These are phyloP conservation scores for Neosilurus mollespiculum DNA, from an alignment of 2,797 vertebrate species.

Conservation along the genomic window DNA sequence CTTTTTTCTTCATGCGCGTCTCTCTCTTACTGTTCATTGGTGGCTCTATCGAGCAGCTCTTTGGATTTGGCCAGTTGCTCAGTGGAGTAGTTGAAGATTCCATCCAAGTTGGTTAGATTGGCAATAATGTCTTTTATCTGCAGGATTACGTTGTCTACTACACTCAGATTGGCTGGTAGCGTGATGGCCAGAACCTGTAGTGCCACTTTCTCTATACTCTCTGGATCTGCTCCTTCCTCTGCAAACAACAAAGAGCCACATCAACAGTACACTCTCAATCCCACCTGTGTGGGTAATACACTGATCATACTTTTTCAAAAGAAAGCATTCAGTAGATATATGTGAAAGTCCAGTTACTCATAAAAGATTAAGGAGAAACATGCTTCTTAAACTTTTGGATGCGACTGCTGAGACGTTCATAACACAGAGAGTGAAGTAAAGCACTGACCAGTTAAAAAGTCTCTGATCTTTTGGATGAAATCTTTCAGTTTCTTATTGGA, in stretches of 20 bases:
- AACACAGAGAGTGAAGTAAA: neutral
- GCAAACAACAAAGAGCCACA: slow-evolving; percentile 17
- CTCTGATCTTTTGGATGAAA: slow-evolving; percentile 81
- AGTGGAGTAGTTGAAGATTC: slow-evolving; percentile 73
- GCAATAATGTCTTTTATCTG: slow-evolving; percentile 75
- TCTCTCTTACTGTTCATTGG: slow-evolving; percentile 73
- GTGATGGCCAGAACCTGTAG: slow-evolving; percentile 78
- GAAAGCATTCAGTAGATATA: neutral
- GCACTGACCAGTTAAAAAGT: slow-evolving; percentile 81
- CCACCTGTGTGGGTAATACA: neutral
- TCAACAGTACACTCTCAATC: neutral
- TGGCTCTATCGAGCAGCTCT: slow-evolving; percentile 72
- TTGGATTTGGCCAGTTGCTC: slow-evolving; percentile 69
- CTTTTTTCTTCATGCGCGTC: neutral
- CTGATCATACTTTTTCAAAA: neutral
- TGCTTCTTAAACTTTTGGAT: no score
- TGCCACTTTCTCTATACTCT: slow-evolving; percentile 84
- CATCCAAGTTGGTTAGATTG: slow-evolving; percentile 73
- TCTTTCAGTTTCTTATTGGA: slow-evolving; percentile 77
- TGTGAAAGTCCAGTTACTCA: neutral
- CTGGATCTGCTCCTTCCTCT: slow-evolving; percentile 87
- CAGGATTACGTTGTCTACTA: slow-evolving; percentile 66
- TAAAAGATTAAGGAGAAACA: neutral
- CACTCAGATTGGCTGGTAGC: slow-evolving; percentile 71
- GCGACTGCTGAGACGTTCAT: no score